Evolutionary conservation across 1,140 invertebrate genomes (phyloP).

Genomic region (Leptoteleia sp.): DNA sequence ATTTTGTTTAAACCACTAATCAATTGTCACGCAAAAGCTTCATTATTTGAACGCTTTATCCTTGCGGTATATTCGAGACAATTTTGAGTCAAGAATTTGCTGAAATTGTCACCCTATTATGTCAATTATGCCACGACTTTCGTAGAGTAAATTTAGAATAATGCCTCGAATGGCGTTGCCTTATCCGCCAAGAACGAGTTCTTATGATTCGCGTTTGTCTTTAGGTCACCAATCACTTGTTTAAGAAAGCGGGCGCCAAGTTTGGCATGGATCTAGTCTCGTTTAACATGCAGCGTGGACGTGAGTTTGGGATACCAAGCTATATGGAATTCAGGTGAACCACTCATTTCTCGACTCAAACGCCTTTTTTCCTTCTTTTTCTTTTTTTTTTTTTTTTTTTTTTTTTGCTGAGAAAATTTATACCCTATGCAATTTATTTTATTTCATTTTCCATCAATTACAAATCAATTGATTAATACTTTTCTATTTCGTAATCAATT

Average conservation of each 20-base stretch:
- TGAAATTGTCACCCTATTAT: background rate
- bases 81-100: too few relatives aligned
- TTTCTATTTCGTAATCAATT: too few relatives aligned
- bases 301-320: slow-evolving; percentile 95
- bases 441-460: too few relatives aligned
- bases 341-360: slow-evolving; percentile 2
- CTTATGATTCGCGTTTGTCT: slow-evolving; percentile 49
- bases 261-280: slow-evolving; percentile 96
- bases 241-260: slow-evolving; percentile 92
- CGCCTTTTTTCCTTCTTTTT: background rate
- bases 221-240: slow-evolving; percentile 92
- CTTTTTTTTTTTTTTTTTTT: too few relatives aligned
- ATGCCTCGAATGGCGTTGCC: slow-evolving; percentile 20
- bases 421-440: too few relatives aligned
- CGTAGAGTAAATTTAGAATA: slow-evolving; percentile 26
- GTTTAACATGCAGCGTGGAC: slow-evolving; percentile 96
- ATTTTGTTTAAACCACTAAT: background rate
- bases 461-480: too few relatives aligned
- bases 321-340: slow-evolving; percentile 91
- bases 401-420: too few relatives aligned
- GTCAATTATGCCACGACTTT: slow-evolving; percentile 14
- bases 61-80: background rate
- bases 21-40: too few relatives aligned
- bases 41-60: too few relatives aligned
- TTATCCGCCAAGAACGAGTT: slow-evolving; percentile 52